Percentiles rank a stretch among this genome's conserved stretches.
These are phyloP conservation scores for Watsonalla binaria DNA, from an alignment of 2,888 invertebrate species.

Conservation along the genomic window DNA sequence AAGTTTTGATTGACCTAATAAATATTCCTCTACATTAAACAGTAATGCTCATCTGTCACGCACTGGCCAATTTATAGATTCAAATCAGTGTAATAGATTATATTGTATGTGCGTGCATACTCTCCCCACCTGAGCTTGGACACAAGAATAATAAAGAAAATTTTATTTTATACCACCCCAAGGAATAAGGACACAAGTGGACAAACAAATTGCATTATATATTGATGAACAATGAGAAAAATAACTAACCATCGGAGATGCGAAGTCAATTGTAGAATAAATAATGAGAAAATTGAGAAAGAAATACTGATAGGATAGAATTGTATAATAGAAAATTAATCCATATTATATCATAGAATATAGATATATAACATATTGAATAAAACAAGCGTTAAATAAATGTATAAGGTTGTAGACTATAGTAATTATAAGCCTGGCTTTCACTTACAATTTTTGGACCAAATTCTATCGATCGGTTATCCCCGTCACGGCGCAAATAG, in stretches of 20 bases:
- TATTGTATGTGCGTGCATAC: conserved; percentile 31
- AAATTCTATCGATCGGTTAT: conserved; percentile 2
- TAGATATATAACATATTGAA: too few species aligned
- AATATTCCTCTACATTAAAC: neutral
- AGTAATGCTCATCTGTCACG: neutral
- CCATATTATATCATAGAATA: too few species aligned
- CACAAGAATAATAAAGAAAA: conserved; percentile 48
- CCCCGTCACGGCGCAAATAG: conserved; percentile 36
- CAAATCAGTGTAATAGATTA: conserved; percentile 14
- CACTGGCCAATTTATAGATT: neutral
- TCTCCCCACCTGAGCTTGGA: conserved; percentile 37
- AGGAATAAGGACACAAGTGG: conserved; percentile 27
- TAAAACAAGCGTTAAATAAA: too few species aligned
- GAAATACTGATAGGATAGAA: too few species aligned
- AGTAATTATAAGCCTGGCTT: too few species aligned
- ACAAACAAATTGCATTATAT: conserved; percentile 48
- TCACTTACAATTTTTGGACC: neutral
- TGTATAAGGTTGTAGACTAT: too few species aligned
- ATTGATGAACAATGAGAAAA: too few species aligned
- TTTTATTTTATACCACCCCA: conserved; percentile 41
- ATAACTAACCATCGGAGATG: too few species aligned
- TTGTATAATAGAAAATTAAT: too few species aligned
- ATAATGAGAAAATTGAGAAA: too few species aligned
- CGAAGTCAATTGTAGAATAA: too few species aligned
- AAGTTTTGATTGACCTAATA: too few species aligned